Evolutionary conservation across 2,113 vertebrate species (phyloP).

Genomic region (Heloderma charlesbogerti): DNA sequence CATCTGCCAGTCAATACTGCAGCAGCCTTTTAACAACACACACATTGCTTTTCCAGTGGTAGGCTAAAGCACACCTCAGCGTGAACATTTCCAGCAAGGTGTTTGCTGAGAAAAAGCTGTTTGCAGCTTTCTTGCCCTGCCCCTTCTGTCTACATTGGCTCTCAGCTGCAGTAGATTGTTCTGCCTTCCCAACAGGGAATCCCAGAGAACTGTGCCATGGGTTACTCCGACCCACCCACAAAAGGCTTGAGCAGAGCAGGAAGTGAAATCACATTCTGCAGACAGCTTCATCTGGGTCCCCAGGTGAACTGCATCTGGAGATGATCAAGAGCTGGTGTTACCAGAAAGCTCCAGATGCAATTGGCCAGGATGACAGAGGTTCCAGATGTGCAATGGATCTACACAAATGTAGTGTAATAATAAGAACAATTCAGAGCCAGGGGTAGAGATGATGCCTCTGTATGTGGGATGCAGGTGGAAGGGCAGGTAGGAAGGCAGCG

Average conservation of each 20-base stretch:
- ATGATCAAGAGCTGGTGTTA: too few species aligned
- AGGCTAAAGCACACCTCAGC: too few species aligned
- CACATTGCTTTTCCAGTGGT: background rate
- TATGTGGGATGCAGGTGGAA: background rate
- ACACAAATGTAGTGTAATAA: background rate
- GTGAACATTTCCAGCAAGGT: background rate
- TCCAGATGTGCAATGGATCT: background rate
- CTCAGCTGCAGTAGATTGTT: background rate
- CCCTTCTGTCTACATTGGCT: background rate
- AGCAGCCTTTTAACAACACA: background rate
- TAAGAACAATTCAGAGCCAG: background rate
- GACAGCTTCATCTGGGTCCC: background rate
- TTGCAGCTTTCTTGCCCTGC: too few species aligned
- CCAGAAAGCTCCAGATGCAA: background rate
- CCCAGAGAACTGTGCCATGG: background rate
- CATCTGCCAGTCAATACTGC: background rate
- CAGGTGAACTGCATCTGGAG: background rate
- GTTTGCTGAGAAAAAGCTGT: background rate
- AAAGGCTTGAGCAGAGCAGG: background rate
- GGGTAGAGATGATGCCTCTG: background rate
- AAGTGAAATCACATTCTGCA: background rate
- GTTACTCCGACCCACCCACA: background rate
- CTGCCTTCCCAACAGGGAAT: background rate
- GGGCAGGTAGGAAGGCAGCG: background rate
- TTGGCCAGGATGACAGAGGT: background rate